These are phyloP conservation scores for Prochilodus magdalenae DNA, from an alignment of 2,113 vertebrate genomes.

Conservation along the genomic window DNA sequence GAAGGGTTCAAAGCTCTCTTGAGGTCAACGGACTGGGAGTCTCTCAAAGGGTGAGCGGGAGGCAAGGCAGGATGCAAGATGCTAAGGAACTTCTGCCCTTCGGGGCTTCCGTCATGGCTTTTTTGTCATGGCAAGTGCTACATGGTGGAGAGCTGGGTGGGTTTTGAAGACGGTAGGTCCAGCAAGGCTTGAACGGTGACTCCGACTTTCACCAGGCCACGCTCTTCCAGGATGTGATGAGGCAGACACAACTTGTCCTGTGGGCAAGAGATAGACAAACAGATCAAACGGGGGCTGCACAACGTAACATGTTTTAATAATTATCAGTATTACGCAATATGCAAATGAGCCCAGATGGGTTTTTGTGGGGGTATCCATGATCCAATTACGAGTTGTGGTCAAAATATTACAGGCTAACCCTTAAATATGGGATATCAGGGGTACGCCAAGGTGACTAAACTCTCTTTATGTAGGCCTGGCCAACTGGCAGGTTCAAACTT, in stretches of 20 bases:
- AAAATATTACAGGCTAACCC: too few relatives aligned
- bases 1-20: constrained; percentile 5
- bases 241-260: constrained; percentile 97
- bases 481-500: too few relatives aligned
- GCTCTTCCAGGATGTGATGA: constrained; percentile 97
- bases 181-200: constrained; percentile 94
- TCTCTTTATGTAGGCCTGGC: too few relatives aligned
- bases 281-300: neutral
- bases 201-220: constrained; percentile 94
- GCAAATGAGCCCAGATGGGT: too few relatives aligned
- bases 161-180: constrained; percentile 84
- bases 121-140: constrained; percentile 72
- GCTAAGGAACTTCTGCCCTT: constrained; percentile 2
- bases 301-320: neutral
- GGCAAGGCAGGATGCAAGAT: constrained; percentile 42
- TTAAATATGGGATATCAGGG: too few relatives aligned
- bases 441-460: too few relatives aligned
- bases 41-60: neutral
- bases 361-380: too few relatives aligned
- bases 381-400: too few relatives aligned
- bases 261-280: constrained; percentile 27
- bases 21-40: neutral
- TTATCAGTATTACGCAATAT: too few relatives aligned
- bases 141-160: constrained; percentile 86
- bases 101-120: neutral